Evolutionary conservation across 2,797 vertebrate species (phyloP).

Genomic region (Hylomyscus alleni): DNA sequence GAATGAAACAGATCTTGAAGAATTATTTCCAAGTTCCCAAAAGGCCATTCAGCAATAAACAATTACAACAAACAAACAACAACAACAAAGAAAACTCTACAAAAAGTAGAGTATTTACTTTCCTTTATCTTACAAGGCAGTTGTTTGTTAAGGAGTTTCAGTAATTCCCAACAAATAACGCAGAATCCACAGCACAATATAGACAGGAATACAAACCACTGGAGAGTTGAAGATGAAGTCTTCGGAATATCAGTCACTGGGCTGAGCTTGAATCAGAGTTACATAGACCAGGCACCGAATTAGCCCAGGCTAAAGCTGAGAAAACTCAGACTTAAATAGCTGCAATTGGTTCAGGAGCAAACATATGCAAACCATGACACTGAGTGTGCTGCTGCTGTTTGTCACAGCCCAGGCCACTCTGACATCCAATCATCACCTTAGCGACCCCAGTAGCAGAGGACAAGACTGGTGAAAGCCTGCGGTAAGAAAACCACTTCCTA

Average conservation of each 20-base stretch:
- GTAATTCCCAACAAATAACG: conserved; percentile 32
- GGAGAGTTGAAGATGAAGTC: neutral
- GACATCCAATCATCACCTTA: neutral
- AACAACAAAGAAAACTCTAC: neutral
- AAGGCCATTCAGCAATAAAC: conserved; percentile 58
- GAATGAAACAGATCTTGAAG: neutral
- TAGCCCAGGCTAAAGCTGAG: conserved; percentile 26
- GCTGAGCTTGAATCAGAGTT: neutral
- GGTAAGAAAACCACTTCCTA: conserved; percentile 34
- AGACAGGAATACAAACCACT: neutral
- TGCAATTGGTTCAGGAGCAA: conserved; percentile 23
- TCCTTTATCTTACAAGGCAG: conserved; percentile 52
- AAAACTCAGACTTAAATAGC: conserved; percentile 13
- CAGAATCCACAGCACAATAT: neutral
- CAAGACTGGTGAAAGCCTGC: neutral
- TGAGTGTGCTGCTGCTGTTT: neutral
- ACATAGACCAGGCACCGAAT: conserved; percentile 2
- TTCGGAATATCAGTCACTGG: neutral
- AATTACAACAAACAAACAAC: neutral
- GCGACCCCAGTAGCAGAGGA: neutral
- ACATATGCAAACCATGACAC: neutral
- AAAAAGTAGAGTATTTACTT: conserved; percentile 35
- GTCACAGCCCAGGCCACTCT: neutral
- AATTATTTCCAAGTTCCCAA: conserved; percentile 63
- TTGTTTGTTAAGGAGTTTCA: conserved; percentile 66